Conservation (phyloP, 2,113 vertebrate species). For the Neofelis nebulosa region DNA sequence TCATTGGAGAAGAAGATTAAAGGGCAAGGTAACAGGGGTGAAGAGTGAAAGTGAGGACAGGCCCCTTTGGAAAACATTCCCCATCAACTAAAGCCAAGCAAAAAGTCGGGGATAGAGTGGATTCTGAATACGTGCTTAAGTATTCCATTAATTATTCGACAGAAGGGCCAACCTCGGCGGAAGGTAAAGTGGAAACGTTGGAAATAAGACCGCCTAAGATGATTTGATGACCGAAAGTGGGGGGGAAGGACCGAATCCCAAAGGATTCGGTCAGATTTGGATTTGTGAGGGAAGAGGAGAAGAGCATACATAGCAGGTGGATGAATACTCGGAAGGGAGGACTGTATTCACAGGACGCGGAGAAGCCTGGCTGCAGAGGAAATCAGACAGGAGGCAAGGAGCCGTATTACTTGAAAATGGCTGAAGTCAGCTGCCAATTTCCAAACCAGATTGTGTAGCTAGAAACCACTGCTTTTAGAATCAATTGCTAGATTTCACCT, state of each 20-base stretch:
- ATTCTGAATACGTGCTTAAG: background rate
- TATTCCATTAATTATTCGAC: conserved; percentile 20
- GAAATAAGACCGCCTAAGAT: background rate
- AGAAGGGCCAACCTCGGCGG: background rate
- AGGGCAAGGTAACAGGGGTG: background rate
- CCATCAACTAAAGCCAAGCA: background rate
- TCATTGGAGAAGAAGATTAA: background rate
- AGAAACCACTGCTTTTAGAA: background rate
- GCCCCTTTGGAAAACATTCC: background rate
- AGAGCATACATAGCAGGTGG: fast-evolving
- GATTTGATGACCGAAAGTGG: background rate
- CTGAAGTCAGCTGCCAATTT: background rate
- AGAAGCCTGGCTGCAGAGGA: background rate
- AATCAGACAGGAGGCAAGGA: background rate
- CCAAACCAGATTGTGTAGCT: background rate
- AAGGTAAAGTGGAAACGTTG: background rate
- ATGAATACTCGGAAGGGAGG: background rate
- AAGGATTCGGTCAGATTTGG: background rate
- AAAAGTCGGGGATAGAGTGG: background rate
- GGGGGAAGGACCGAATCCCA: background rate
- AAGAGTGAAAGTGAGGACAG: background rate
- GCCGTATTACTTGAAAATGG: background rate
- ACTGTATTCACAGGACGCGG: background rate
- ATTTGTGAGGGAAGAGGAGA: background rate
- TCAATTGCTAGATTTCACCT: background rate